A percentile compares a stretch with the other conserved stretches of the same genome.
Evolutionary conservation across 2,888 invertebrate species (phyloP).

Genomic region (Cerastoderma edule): DNA sequence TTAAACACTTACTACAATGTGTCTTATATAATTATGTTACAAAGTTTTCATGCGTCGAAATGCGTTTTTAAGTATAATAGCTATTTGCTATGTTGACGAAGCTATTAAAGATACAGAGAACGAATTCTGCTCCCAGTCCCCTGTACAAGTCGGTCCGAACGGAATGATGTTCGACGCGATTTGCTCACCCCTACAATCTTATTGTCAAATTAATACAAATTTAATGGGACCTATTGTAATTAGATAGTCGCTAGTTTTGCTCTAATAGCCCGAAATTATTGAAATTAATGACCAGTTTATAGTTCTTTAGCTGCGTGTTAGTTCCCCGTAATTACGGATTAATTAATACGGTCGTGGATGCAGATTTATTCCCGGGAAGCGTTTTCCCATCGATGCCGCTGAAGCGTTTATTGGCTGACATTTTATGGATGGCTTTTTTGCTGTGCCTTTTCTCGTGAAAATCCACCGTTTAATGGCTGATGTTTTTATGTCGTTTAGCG

Average conservation of each 20-base stretch:
- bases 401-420: slow-evolving; percentile 36
- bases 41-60: no score
- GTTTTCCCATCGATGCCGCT: slow-evolving; percentile 26
- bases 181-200: slow-evolving; percentile 40
- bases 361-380: slow-evolving; percentile 47
- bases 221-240: slow-evolving; percentile 58
- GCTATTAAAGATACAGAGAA: no score
- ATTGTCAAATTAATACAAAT: slow-evolving; percentile 64
- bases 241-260: slow-evolving; percentile 56
- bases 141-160: no score
- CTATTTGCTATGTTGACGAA: no score
- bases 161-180: slow-evolving; percentile 15
- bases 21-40: no score
- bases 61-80: no score
- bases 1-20: no score
- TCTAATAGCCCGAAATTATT: slow-evolving; percentile 60
- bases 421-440: slow-evolving; percentile 10
- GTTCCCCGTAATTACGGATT: slow-evolving; percentile 52
- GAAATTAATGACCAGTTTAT: slow-evolving; percentile 59
- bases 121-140: no score
- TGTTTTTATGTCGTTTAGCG: no score
- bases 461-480: slow-evolving; percentile 12
- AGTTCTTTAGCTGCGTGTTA: slow-evolving; percentile 46
- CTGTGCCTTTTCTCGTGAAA: slow-evolving; percentile 14
- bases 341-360: slow-evolving; percentile 48